Base-by-base conservation (phyloP, 2,888 invertebrate species). In the Pterobdella sp. region DNA sequence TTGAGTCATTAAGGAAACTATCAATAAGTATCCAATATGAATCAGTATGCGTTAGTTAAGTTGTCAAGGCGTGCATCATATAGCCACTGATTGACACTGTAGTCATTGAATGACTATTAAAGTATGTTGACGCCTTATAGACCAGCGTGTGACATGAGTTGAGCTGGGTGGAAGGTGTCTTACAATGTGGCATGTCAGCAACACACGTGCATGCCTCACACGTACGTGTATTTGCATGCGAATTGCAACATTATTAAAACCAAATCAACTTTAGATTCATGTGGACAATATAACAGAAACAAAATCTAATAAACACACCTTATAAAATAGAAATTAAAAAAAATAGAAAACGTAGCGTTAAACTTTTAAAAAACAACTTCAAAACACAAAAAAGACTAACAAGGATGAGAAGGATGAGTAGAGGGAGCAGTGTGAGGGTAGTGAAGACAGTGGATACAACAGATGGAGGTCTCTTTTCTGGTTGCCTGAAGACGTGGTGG, bases 391-490 rank as follows among this genome's bases (percentile, higher is more conserved):
- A 34, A 10, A 42, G 26, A 77, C 86, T 84, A 80, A 88, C 88
- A 84, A 94, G 86, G 78, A 89, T 83, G 72, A 96, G 85, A 74
- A 97, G 87, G 34, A 85, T 75, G 76, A 94, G 82, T 72, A 94
- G 85, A 76, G 97, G 87, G 36, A 95, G 93, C 42, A 91, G 88
- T 7, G 90, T 87, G 14, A 94, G 86, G 42, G 87, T 88, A 71
- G 94, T 94, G 86, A 96, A 98, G 76, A 93, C 87, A 84, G 93
- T 90, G 0, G 96, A 95, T 72, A 98, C 89, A 64, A 89, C 82
- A 56, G 89, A 89, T 49, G 95, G 88, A 72, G 98, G 97, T 67
- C 95, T 89, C 79, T 91, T 89, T 84, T 97, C 97, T 0, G 96
- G 91, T 81, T 88, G 88, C 65, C 95, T 90, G 88, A 97, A 98